Percentiles rank a stretch among this genome's conserved stretches.
These are phyloP conservation scores for Esox niger DNA, from an alignment of 2,113 vertebrate species.

Conservation along the genomic window DNA sequence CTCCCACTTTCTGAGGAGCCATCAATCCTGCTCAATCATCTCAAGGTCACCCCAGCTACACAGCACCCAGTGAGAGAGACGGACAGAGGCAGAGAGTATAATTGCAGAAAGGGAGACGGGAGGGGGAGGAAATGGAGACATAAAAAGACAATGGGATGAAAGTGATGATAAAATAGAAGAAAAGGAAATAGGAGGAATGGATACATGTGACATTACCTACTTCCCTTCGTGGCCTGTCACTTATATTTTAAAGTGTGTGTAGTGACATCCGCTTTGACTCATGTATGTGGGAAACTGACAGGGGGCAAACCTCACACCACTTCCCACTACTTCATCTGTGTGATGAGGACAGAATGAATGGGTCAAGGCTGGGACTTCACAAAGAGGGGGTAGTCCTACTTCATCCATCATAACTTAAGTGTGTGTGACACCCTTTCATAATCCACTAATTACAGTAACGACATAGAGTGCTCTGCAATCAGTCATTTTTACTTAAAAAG, in stretches of 20 bases:
- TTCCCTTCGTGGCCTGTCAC: too few species aligned
- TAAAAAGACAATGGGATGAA: background rate
- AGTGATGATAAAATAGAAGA: constrained; percentile 14
- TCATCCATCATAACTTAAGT: constrained; percentile 58
- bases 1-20: background rate
- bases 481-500: constrained; percentile 45
- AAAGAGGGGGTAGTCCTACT: constrained; percentile 26
- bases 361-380: constrained; percentile 43
- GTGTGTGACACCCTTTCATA: constrained; percentile 52
- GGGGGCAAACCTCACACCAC: constrained; percentile 6
- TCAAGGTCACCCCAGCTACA: constrained; percentile 40
- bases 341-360: background rate
- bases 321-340: too few species aligned
- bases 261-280: too few species aligned
- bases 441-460: constrained; percentile 65
- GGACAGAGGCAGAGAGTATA: background rate
- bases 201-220: background rate
- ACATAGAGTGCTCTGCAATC: constrained; percentile 42
- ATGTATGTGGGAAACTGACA: constrained; percentile 4
- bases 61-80: background rate
- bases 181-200: background rate
- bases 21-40: constrained; percentile 43
- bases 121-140: background rate
- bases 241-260: too few species aligned
- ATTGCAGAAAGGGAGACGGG: background rate